Evolutionary conservation across 2,113 vertebrate species (phyloP), one percentile per base, ranked within the genome.

Genomic region (Apteryx owenii): DNA sequence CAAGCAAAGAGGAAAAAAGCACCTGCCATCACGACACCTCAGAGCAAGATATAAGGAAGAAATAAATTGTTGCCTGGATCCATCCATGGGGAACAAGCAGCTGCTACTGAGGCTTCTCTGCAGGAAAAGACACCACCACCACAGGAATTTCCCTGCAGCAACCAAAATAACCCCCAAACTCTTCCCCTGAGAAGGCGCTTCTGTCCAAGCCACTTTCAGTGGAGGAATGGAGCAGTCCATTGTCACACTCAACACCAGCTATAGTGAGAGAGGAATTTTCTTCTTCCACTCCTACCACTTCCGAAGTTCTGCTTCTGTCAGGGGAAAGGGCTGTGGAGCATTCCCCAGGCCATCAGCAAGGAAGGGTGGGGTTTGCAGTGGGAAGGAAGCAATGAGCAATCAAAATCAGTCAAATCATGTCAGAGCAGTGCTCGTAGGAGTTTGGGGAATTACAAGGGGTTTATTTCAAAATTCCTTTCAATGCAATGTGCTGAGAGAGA

Each of bases 391-490:
- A 0, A 76, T n/a, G 44, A 72, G 15, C 40, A 81, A 84, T 36
- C 51, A 71, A 73, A 91, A 91, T 66, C 40, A 50, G 78, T 58
- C 44, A 93, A 80, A 80, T 80, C 10, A 66, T 1, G 0, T n/a
- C 50, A 65, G 9, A 94, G 25, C 62, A 42, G 26, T 18, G 22
- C 44, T 91, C 44, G 62, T 53, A 92, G 22, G 58, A 44, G 33
- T 83, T 56, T 50, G 2, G 13, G 83, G 46, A 86, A 92, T 76
- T 51, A 61, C 18, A 28, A 83, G n/a, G 51, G 5, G 36, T 62
- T 94, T 88, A 75, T 54, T 54, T 77, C 54, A 77, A 82, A 91
- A 68, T 77, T 85, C 36, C 71, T 89, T 95, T 88, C 19, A 73
- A 26, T 21, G 10, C 12, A 80, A 42, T 46, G 33, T 77, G 58